These are phyloP conservation scores for Zosterops japonicus DNA, from an alignment of 2,113 vertebrate species.

Conservation along the genomic window DNA sequence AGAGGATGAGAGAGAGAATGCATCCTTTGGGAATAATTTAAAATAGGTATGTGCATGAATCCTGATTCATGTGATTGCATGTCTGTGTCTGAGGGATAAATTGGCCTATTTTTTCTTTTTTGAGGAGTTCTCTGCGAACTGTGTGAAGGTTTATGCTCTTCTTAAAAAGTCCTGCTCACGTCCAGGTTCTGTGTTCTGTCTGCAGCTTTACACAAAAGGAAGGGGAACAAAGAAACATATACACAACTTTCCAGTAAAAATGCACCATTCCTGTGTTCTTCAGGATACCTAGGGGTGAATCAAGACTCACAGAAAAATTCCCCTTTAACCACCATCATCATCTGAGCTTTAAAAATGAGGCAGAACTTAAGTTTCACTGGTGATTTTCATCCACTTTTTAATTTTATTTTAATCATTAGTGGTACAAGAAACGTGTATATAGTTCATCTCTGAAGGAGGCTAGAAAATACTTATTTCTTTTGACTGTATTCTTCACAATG, in stretches of 20 bases:
- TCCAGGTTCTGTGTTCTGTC: not conserved
- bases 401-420: rapidly evolving
- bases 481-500: not conserved
- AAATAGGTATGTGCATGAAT: not conserved
- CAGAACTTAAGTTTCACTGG: not conserved
- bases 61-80: not conserved
- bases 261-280: not conserved
- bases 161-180: not conserved
- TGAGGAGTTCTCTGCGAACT: not conserved
- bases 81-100: not conserved
- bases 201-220: not conserved
- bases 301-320: not conserved
- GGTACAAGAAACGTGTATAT: not conserved
- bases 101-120: not conserved
- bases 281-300: not conserved
- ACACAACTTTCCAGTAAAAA: not conserved
- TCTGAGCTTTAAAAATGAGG: not conserved
- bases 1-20: not conserved
- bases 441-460: not conserved
- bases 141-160: not conserved
- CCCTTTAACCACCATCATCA: not conserved
- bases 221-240: not conserved
- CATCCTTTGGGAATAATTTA: not conserved
- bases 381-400: not conserved
- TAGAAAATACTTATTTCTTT: not conserved